Conservation (phyloP, 2,797 vertebrate species). For the Crenichthys baileyi region DNA sequence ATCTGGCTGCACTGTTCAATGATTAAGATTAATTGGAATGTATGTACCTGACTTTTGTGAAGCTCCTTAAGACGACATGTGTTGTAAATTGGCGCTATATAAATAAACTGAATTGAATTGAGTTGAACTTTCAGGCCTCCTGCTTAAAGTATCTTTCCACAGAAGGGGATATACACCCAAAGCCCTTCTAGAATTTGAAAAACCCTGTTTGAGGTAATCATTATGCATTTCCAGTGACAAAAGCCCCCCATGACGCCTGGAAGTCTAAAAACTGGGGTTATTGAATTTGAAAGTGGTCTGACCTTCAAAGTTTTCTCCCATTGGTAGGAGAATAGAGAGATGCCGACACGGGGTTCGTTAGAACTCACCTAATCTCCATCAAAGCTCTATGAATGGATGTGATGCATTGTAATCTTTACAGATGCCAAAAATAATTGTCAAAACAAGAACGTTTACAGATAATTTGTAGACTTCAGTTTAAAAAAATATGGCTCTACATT, state of each 20-base stretch:
- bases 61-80: no score
- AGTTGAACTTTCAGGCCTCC: no score
- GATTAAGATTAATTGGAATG: no score
- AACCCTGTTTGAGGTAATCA: slow-evolving; percentile 38
- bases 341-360: background rate
- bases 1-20: no score
- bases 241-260: slow-evolving; percentile 30
- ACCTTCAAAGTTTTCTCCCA: slow-evolving; percentile 66
- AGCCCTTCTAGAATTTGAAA: slow-evolving; percentile 2
- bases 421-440: no score
- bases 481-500: no score
- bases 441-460: no score
- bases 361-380: background rate
- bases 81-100: no score
- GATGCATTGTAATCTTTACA: no score
- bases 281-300: slow-evolving; percentile 60
- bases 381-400: background rate
- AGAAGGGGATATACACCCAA: slow-evolving; percentile 7
- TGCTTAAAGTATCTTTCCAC: background rate
- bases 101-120: no score
- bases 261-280: slow-evolving; percentile 26
- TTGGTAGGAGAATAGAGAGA: slow-evolving; percentile 15
- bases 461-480: no score
- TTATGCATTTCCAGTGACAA: slow-evolving; percentile 60
- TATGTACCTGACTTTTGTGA: no score